Conservation (phyloP, 2,888 invertebrate genomes). For the Volucella inanis region DNA sequence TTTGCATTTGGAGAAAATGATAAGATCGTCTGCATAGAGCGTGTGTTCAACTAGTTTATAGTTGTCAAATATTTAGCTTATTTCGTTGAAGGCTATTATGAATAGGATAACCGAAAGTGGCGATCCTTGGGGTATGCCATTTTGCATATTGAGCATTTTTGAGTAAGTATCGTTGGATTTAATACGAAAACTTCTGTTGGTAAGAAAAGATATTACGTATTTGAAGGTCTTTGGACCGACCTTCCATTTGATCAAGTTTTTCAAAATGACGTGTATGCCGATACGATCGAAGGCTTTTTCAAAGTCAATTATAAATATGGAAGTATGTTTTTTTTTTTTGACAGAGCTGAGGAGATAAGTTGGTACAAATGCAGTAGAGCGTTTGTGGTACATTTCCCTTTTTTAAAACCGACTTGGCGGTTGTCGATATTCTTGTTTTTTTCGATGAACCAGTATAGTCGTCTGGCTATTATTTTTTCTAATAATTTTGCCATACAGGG, state of each 20-base stretch:
- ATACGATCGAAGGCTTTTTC: no score
- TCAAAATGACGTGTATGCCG: no score
- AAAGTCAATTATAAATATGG: no score
- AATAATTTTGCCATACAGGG: constrained; percentile 32
- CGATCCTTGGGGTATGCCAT: constrained; percentile 34
- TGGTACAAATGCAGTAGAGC: not conserved
- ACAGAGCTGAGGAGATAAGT: no score
- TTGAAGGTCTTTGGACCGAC: no score
- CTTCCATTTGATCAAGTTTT: no score
- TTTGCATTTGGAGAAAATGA: constrained; percentile 13
- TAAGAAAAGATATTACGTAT: no score
- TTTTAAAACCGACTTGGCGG: not conserved
- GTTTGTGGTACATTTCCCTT: not conserved
- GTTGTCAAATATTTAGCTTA: constrained; percentile 15
- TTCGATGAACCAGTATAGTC: not conserved
- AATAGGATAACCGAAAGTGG: constrained; percentile 30
- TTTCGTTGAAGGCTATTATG: constrained; percentile 39
- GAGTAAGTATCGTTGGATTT: no score
- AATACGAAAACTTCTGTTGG: no score
- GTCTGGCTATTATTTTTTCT: constrained; percentile 33
- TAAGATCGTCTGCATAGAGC: constrained; percentile 12
- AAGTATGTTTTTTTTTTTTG: no score
- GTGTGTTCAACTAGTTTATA: constrained; percentile 1
- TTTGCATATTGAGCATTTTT: constrained; percentile 23
- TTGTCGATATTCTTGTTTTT: not conserved